Percentiles rank a stretch among this genome's conserved stretches.
phyloP scores from a whole-genome alignment of 1,140 invertebrate species.

The Monomorium pharaonis region DNA sequence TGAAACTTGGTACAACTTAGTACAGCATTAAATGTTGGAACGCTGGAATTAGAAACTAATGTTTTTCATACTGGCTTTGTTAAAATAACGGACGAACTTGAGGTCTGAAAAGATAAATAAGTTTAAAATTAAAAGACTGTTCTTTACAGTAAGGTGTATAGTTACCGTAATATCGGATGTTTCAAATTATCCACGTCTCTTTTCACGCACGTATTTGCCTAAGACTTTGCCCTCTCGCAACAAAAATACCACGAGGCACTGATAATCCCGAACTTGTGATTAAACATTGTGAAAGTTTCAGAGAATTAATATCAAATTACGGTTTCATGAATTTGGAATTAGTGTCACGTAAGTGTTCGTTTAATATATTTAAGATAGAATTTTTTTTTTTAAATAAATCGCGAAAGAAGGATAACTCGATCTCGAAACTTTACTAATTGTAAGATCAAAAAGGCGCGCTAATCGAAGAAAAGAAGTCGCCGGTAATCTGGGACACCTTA shows the following conservation, averaged over 20 bases:
- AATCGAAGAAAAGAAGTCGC: background rate
- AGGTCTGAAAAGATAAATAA: too few species aligned
- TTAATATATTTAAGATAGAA: background rate
- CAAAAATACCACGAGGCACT: background rate
- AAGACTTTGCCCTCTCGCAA: background rate
- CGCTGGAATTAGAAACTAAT: too few species aligned
- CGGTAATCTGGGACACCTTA: background rate
- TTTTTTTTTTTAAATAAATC: slow-evolving; percentile 12
- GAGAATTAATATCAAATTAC: background rate
- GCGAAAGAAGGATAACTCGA: background rate
- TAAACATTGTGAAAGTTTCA: background rate
- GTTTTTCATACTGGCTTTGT: too few species aligned
- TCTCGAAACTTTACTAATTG: background rate
- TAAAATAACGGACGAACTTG: too few species aligned
- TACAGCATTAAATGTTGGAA: too few species aligned
- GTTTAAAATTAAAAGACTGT: too few species aligned
- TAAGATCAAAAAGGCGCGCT: background rate
- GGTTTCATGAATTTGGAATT: background rate
- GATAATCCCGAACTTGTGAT: background rate
- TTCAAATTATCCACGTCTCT: background rate
- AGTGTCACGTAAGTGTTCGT: background rate
- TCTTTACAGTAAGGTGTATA: too few species aligned
- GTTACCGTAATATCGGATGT: slow-evolving; percentile 32
- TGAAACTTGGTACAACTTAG: too few species aligned
- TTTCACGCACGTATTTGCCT: background rate